Evolutionary conservation across 1,140 invertebrate genomes (phyloP).

Genomic region (Lepidurus couesii): DNA sequence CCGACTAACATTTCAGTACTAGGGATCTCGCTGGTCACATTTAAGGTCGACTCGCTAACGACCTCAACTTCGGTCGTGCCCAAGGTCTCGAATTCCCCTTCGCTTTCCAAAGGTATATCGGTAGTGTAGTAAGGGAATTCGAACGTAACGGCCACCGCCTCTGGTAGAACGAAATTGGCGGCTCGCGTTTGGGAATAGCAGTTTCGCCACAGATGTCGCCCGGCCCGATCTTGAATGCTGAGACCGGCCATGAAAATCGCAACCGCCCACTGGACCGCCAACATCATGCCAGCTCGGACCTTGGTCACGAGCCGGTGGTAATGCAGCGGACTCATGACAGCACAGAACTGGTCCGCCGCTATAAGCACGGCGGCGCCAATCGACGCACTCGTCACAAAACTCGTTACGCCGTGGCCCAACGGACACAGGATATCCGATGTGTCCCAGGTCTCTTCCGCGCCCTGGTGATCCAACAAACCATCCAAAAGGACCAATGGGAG

Average conservation of each 20-base stretch:
- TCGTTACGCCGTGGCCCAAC: slow-evolving; percentile 50
- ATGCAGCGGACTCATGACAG: slow-evolving; percentile 76
- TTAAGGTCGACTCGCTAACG: neutral
- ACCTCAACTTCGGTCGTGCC: neutral
- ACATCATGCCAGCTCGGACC: slow-evolving; percentile 60
- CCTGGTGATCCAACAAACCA: slow-evolving; percentile 36
- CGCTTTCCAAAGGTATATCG: neutral
- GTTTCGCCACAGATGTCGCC: slow-evolving; percentile 32
- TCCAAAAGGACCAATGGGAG: slow-evolving; percentile 55
- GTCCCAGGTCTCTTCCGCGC: slow-evolving; percentile 39
- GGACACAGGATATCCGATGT: slow-evolving; percentile 44
- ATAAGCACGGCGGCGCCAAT: slow-evolving; percentile 71
- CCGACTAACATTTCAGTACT: neutral
- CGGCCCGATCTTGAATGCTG: slow-evolving; percentile 45
- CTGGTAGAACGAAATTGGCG: slow-evolving; percentile 10
- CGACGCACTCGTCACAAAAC: slow-evolving; percentile 51
- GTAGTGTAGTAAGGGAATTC: neutral
- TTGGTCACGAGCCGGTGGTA: slow-evolving; percentile 72
- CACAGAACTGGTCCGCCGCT: slow-evolving; percentile 77
- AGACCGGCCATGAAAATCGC: slow-evolving; percentile 49
- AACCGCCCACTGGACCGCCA: slow-evolving; percentile 60
- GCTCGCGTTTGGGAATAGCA: slow-evolving; percentile 29
- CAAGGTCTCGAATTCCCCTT: neutral
- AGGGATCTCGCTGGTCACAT: neutral
- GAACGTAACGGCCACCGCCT: slow-evolving; percentile 20